Evolutionary conservation across 2,888 invertebrate genomes (phyloP), one percentile per base, ranked within the genome.

Genomic region (Campoletis raptor): DNA sequence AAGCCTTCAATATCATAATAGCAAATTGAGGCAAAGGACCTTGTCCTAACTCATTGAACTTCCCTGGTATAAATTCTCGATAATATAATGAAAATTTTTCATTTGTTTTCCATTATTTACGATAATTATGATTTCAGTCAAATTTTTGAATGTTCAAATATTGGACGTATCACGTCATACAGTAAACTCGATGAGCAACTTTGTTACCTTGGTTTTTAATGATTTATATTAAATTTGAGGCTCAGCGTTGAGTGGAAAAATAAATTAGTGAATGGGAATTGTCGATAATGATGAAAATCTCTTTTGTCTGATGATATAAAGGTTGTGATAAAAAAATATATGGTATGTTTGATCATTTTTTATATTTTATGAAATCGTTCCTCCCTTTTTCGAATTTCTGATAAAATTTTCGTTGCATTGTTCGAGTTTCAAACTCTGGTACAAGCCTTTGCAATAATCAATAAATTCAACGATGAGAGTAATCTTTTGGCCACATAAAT

Each of bases 1-100:
- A 76, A 67, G 52, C 57, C 64, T 70, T 76, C 74, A 52, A 76
- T 85, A 70, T 77, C 72, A 73, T 81, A 78, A 70, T 36, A 40
- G 18, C 36, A 66, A 74, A 80, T 80, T 52, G 76, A 64, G 64
- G 52, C n/a, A 67, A 73, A 72, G 45, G 48, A 61, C 24, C 24
- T 67, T 61, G 73, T n/a, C 21, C 42, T 24, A 52, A 48, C 57
- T 72, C 81, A 40, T n/a, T 21, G n/a, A 76, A 74, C 57, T 18
- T 45, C 24, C 10, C 15, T 15, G 9, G 37, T n/a, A 45, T n/a
- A 48, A 76, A 40, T 72, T 67, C 72, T 18, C 64, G 36, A 61
- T n/a, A 57, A 61, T 77, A 45, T 57, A 8, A 61, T 61, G 15
- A 15, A 57, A 48, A 70, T 61, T 79, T 61, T 21, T 10, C 0